Evolutionary conservation across 2,113 vertebrate genomes (phyloP).

Genomic region (Coracopsis vasa): DNA sequence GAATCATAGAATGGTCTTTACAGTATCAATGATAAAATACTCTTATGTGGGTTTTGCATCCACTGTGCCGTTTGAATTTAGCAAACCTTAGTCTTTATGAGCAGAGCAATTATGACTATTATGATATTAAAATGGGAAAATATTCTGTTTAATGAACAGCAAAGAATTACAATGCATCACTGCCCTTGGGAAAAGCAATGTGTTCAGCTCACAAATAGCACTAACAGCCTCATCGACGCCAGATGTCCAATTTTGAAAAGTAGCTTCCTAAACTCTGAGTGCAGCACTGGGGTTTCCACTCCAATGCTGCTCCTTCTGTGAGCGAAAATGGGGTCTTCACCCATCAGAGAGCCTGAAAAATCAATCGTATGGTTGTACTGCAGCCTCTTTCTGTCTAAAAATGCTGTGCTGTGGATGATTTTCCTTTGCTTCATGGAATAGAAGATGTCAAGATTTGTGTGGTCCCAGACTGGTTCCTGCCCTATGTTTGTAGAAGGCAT

Average conservation of each 20-base stretch:
- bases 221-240: neutral
- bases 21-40: neutral
- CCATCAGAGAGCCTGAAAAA: neutral
- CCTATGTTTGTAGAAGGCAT: neutral
- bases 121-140: neutral
- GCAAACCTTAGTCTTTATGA: neutral
- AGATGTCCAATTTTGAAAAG: neutral
- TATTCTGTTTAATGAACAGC: neutral
- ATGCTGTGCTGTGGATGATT: neutral
- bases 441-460: neutral
- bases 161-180: neutral
- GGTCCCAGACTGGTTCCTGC: neutral
- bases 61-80: neutral
- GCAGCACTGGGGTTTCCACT: neutral
- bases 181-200: neutral
- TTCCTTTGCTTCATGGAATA: neutral
- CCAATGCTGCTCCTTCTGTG: accelerated
- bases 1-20: neutral
- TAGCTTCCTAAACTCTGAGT: neutral
- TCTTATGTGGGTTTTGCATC: neutral
- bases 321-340: neutral
- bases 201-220: neutral
- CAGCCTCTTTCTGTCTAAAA: neutral
- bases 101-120: neutral
- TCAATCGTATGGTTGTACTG: accelerated